Evolutionary conservation across 2,888 invertebrate genomes (phyloP).

Genomic region (Tipula lateralis): DNA sequence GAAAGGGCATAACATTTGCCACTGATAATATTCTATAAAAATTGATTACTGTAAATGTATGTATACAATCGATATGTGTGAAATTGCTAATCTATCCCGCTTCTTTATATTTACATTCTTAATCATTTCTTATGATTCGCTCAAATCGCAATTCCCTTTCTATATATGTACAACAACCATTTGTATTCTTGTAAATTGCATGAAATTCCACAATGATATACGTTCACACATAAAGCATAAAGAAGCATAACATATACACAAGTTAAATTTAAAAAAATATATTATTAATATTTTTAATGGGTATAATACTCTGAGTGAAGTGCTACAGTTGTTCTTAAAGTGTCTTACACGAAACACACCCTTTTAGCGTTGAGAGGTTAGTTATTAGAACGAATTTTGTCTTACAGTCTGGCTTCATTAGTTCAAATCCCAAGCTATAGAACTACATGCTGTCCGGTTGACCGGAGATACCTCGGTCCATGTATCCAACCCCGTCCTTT

Average conservation of each 20-base stretch:
- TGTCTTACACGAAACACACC: too few relatives aligned
- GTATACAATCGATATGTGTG: neutral
- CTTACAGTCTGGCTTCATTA: too few relatives aligned
- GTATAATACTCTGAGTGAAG: neutral
- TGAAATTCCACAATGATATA: neutral
- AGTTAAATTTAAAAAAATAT: neutral
- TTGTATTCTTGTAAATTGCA: neutral
- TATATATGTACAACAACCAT: neutral
- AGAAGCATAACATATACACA: neutral
- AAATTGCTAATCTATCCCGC: neutral
- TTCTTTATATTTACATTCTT: neutral
- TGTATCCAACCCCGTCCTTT: too few relatives aligned
- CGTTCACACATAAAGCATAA: neutral
- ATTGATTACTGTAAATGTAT: neutral
- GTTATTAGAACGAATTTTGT: too few relatives aligned
- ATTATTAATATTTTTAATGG: neutral
- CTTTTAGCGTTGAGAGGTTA: too few relatives aligned
- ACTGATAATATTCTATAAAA: neutral
- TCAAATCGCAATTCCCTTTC: neutral
- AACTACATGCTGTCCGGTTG: too few relatives aligned
- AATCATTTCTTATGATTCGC: neutral
- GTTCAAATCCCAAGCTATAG: too few relatives aligned
- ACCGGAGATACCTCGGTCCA: too few relatives aligned
- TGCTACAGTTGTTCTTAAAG: neutral
- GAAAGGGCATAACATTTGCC: neutral